Conservation (phyloP, 2,113 vertebrate species). For the Sylvia atricapilla region DNA sequence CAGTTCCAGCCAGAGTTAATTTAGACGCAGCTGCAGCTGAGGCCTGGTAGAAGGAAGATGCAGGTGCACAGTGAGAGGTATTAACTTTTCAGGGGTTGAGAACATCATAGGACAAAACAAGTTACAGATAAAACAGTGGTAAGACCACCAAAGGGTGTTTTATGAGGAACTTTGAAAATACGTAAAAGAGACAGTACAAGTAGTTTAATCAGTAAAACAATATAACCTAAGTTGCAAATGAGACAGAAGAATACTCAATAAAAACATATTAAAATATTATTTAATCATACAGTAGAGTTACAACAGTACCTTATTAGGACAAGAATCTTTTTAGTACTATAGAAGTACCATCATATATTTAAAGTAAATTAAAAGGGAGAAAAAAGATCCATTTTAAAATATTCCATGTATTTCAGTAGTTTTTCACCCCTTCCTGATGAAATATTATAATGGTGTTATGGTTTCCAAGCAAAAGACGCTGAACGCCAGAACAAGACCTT, state of each 20-base stretch:
- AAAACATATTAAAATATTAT: not conserved
- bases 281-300: slow-evolving; percentile 6
- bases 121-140: not conserved
- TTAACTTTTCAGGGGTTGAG: not conserved
- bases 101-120: not conserved
- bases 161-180: not conserved
- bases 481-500: not conserved
- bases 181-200: not conserved
- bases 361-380: not conserved
- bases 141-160: not conserved
- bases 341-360: not conserved
- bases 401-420: not conserved
- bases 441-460: not conserved
- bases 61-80: not conserved
- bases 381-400: not conserved
- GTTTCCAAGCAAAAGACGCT: not conserved
- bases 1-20: not conserved
- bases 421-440: not conserved
- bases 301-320: not conserved
- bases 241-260: not conserved
- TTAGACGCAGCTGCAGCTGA: not conserved
- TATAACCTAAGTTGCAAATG: not conserved
- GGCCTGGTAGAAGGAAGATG: not conserved
- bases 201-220: not conserved
- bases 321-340: not conserved